Base-by-base conservation (phyloP, 1,140 invertebrate genomes). In the Sycophila sp. region DNA sequence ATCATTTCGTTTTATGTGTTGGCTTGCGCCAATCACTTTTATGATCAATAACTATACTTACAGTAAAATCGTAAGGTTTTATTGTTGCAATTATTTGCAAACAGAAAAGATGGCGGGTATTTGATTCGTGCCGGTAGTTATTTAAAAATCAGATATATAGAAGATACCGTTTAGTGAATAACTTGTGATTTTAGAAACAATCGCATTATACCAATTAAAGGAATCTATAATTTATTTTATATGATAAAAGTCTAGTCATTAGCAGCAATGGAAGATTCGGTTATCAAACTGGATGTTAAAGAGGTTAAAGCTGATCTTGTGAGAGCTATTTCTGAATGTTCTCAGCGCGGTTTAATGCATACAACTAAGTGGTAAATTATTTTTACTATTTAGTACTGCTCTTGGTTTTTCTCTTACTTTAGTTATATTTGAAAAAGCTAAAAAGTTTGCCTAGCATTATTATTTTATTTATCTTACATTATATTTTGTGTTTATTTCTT, bases 341-440 rank as follows among this genome's bases (percentile, higher is more conserved):
- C 88, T 4, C 87, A 91, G 73, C 87, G 93, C 42, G 92, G 93
- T 56, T 84, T 94, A 42, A 84, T 89, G 45, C 90, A 94, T 77
- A 91, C 89, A 42, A 90, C 91, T 19, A 95, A 95, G 89, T 96
- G 94, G 89, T 89, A 83, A 60, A 67, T 66, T 28, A 32, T 17
- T 38, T 17, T 13, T 17, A 11, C 2, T 60, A 55, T 22, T 64
- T 69, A 11, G 34, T 67, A 53, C 64, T 10, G 59, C 40, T 22
- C 55, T 64, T 63, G 13, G 2, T n/a, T n/a, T n/a, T n/a, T n/a
- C n/a, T n/a, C n/a, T n/a, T n/a, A n/a, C n/a, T n/a, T 49, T 40
- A 65, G 5, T 38, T 51, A 63, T 11, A 19, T 60, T 30, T 71
- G 24, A 69, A 17, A 53, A 15, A 51, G 11, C n/a, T 19, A 13